Percentiles rank a stretch among this genome's conserved stretches.
Evolutionary conservation across 2,888 invertebrate genomes (phyloP).

Genomic region (Pristionchus exspectatus): DNA sequence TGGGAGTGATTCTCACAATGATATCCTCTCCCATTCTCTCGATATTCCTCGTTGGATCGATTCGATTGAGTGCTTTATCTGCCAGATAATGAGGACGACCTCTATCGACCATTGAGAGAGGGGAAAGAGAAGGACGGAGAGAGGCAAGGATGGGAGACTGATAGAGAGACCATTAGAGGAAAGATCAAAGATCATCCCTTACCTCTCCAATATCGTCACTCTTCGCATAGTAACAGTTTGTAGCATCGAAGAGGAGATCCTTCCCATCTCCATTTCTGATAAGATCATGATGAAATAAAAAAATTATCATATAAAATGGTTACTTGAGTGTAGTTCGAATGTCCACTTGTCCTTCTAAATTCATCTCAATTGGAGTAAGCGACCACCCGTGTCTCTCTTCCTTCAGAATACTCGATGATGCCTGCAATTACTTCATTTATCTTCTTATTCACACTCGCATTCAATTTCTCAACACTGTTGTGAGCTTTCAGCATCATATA

Average conservation of each 20-base stretch:
- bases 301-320: not conserved
- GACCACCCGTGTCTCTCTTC: slow-evolving; percentile 48
- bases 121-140: slow-evolving; percentile 28
- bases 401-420: slow-evolving; percentile 12
- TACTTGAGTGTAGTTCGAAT: slow-evolving; percentile 33
- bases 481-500: too few relatives aligned
- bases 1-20: slow-evolving; percentile 13
- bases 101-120: slow-evolving; percentile 5
- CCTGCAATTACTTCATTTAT: not conserved
- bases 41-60: slow-evolving; percentile 37
- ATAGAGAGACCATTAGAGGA: not conserved
- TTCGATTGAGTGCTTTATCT: not conserved
- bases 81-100: slow-evolving; percentile 22
- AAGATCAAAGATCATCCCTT: not conserved
- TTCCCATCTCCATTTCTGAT: slow-evolving; percentile 4
- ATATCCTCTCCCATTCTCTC: not conserved
- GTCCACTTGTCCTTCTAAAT: not conserved
- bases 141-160: slow-evolving; percentile 24
- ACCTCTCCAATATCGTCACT: slow-evolving; percentile 29
- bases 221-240: slow-evolving; percentile 38
- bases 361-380: not conserved
- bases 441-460: not conserved
- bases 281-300: not conserved
- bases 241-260: slow-evolving; percentile 17
- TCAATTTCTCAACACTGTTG: not conserved